Evolutionary conservation across 2,888 invertebrate species (phyloP), one percentile per base, ranked within the genome.

Genomic region (Ptychoptera contaminata): DNA sequence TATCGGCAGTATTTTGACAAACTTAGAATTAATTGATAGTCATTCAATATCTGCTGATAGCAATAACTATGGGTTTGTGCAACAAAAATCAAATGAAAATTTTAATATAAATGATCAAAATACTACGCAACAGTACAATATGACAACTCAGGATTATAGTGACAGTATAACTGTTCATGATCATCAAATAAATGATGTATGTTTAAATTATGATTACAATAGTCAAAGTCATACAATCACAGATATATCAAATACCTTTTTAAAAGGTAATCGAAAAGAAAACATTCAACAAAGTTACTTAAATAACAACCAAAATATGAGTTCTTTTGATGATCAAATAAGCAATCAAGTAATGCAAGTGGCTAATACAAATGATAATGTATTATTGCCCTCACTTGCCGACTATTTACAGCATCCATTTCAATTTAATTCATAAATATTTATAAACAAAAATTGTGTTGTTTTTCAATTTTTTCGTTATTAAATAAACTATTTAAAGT

Each of bases 1-100:
- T 47, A 65, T 65, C 46, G 65, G 65, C 42, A 65, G 63, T 53
- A 65, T 65, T 55, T 56, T 65, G 38, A 65, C 65, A 50, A 65
- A 65, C 59, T 58, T 65, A 53, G 54, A 55, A 47, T 59, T 65
- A 47, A 62, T 65, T 44, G 61, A 60, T 40, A 51, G 8, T 16
- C 12, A 37, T 10, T 37, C 37, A 10, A 10, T 15, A 11, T 11
- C 37, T 37, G 8, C 37, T 15, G 16, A 37, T 2, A 10, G 16
- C 16, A 16, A 16, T 10, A 31, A 31, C 8, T 12, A 29, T 23
- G 30, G 30, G 14, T 30, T 30, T 12, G 10, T 30, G 8, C 39
- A 29, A 12, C 39, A 29, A 14, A 29, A 40, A 30, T 14, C 29
- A 14, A 36, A 36, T 9, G 30, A 40, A 40, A 14, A 40, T 40